Evolutionary conservation across 2,113 vertebrate genomes (phyloP).

Genomic region (Rattus rattus): DNA sequence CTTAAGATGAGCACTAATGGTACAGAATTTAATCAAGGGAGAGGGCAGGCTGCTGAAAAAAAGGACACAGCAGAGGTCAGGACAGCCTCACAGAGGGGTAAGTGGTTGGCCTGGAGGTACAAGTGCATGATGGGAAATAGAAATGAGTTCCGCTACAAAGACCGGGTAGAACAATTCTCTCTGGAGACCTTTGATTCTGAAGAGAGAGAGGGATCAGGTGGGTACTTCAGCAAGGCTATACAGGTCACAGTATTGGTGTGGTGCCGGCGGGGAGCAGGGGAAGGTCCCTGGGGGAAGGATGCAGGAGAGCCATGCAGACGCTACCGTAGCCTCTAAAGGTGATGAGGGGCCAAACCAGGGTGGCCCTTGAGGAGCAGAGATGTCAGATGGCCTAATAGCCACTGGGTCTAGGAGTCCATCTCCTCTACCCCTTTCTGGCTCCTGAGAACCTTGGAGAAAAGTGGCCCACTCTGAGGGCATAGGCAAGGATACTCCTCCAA

Average conservation of each 20-base stretch:
- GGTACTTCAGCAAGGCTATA: background rate
- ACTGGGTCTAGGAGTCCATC: background rate
- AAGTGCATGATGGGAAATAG: background rate
- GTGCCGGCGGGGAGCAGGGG: too few relatives aligned
- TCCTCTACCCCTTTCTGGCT: too few relatives aligned
- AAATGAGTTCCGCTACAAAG: background rate
- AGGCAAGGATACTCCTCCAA: too few relatives aligned
- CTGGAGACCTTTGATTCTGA: background rate
- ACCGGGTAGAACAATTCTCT: background rate
- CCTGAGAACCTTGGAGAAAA: background rate
- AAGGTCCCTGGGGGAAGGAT: background rate
- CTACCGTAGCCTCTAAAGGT: background rate
- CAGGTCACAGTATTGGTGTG: background rate
- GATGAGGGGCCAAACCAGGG: background rate
- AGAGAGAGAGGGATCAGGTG: background rate
- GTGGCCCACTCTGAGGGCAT: background rate
- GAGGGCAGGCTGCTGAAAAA: background rate
- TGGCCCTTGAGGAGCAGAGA: background rate
- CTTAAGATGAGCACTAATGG: background rate
- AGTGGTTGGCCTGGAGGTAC: conserved; percentile 8
- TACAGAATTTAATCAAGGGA: conserved; percentile 20
- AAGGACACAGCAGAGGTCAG: background rate
- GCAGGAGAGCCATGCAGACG: background rate
- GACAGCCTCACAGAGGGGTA: background rate
- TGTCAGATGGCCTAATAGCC: too few relatives aligned